Evolutionary conservation across 2,888 invertebrate species (phyloP), one percentile per base, ranked within the genome.

Genomic region (Pyrrhosoma nymphula): DNA sequence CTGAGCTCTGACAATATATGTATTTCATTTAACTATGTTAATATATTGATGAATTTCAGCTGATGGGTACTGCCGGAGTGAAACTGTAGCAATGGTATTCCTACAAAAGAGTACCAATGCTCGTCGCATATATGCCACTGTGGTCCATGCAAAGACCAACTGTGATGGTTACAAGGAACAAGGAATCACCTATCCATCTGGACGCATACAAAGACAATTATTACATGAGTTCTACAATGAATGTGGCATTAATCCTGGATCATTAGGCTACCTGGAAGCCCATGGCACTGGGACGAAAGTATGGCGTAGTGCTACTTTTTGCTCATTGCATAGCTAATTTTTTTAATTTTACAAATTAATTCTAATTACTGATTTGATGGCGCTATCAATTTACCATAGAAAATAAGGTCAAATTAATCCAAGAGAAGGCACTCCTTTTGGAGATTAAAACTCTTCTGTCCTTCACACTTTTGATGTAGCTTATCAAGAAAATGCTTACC

Each of bases 11-110:
- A 35, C 18, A 39, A 4, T 88, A n/a, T 26, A n/a, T n/a, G 23
- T 35, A 6, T 88, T 26, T 69, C 4, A 69, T n/a, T 69, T 23
- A 3, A 23, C 3, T 0, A 56, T 89, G 56, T 1, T 16, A 88
- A 47, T 89, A 35, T 16, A 39, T 55, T 26, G 26, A 93, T 69
- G 26, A n/a, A 26, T 95, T 95, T 30, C 90, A 95, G 98, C 98
- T 35, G 98, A 98, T 96, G 99, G 99, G 0, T 99, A 99, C 96
- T 98, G 98, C 0, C 98, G 99, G n/a, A 98, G 98, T 26, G 99
- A 99, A 97, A 98, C 98, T 0, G 97, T 98, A 6, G 98, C 97
- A 10, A 98, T 98, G 0, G 96, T 98, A 75, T 98, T 98, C 96
- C 96, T 99, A 35, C 99, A 99, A 96, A 98, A 98, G 96, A 97